Evolutionary conservation across 2,113 vertebrate species (phyloP), one percentile per base, ranked within the genome.

Genomic region (Paratilapia polleni): DNA sequence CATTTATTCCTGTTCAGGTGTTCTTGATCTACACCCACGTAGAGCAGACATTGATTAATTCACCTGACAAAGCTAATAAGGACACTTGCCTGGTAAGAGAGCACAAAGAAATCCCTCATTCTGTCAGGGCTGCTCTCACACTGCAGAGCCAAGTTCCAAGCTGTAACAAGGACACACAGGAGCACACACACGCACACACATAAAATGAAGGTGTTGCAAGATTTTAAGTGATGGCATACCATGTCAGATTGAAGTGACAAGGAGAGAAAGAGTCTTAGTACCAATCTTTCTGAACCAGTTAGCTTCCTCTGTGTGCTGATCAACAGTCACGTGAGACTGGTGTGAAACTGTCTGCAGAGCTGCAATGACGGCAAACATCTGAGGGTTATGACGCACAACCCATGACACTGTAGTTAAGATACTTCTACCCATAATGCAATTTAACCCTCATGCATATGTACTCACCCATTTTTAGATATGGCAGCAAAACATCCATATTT

Each of bases 271-370:
- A 36, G 52, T 81, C 56, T 82, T 87, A 88, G 84, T 96, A 99
- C 98, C 98, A 81, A 96, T 96, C 95, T 97, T 99, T 90, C 97
- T 96, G 94, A 99, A 98, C 97, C 97, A 98, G 76, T 97, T 96
- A 84, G 97, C 97, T 74, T 97, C 96, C 4, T 96, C 93, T 80
- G 86, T 86, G 66, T 82, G 93, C 78, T 91, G 88, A 56, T 96
- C 94, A 13, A 73, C 91, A 73, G 83, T 89, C 36, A 92, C 62
- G 1, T n/a, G 24, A 61, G 93, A 85, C 60, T 81, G 87, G 26
- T 76, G 82, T 74, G 92, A 92, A 75, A 93, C 4, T 38, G 89
- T 93, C 68, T 91, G 82, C 78, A 93, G 92, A 85, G 96, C 97
- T 99, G 93, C 57, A 73, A 56, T 57, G 80, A 90, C 3, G 81